Evolutionary conservation across 2,113 vertebrate genomes (phyloP).

Genomic region (Nycticryphes semicollaris): DNA sequence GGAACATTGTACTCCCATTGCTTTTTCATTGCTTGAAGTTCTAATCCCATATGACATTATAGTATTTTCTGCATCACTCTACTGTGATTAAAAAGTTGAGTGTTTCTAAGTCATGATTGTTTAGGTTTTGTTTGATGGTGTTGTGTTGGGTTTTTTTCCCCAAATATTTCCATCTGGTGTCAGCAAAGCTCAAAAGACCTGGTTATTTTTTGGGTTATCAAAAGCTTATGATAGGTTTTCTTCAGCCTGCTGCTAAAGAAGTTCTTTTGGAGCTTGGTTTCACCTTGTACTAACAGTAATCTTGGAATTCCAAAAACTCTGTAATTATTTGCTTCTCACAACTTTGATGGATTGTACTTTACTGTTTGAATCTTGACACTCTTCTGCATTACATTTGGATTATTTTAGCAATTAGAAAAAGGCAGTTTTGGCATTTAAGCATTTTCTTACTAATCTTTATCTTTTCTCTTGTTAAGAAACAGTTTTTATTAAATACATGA

Average conservation of each 20-base stretch:
- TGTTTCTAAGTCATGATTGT: not conserved
- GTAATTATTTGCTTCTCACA: conserved; percentile 15
- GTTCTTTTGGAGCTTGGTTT: conserved; percentile 2
- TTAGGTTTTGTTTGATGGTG: not conserved
- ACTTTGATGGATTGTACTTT: not conserved
- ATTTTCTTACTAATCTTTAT: not conserved
- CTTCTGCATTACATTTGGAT: not conserved
- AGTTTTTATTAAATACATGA: not conserved
- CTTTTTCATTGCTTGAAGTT: not conserved
- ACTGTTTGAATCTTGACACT: not conserved
- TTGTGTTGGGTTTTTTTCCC: too few species aligned
- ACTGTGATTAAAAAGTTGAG: not conserved
- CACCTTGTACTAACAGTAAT: conserved; percentile 14
- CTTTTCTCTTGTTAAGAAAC: not conserved
- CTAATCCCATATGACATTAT: not conserved
- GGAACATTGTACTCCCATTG: not conserved
- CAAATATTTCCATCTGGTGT: not conserved
- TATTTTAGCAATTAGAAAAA: not conserved
- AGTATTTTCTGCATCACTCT: not conserved
- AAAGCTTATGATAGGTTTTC: not conserved
- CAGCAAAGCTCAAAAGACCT: not conserved
- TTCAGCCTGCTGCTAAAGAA: not conserved
- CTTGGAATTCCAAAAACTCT: conserved; percentile 17
- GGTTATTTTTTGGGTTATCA: not conserved
- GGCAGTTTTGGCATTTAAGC: not conserved